Conservation (phyloP, 2,113 vertebrate species). For the Stomatorhinus ivindoensis region DNA sequence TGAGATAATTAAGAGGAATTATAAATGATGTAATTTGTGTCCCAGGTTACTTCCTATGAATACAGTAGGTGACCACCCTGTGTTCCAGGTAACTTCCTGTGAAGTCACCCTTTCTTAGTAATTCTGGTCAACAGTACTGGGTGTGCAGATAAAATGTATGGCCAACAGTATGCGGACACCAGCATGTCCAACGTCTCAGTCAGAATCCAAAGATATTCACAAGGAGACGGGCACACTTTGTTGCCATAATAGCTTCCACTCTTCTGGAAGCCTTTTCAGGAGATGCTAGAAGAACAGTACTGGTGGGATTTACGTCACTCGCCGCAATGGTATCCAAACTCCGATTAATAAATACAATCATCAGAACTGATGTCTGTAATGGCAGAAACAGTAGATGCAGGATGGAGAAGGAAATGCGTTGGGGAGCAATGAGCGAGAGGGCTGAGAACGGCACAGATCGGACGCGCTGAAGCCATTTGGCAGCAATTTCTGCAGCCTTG, state of each 20-base stretch:
- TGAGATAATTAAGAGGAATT: not conserved
- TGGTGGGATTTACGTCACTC: not conserved
- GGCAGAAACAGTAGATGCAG: not conserved
- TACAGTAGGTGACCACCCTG: too few species aligned
- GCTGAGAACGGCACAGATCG: not conserved
- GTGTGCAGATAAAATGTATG: not conserved
- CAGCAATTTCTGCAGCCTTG: not conserved
- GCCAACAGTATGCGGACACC: not conserved
- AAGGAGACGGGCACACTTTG: not conserved
- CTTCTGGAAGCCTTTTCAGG: not conserved
- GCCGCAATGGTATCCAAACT: not conserved
- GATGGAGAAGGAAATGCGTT: not conserved
- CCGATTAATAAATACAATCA: not conserved
- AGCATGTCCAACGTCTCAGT: not conserved
- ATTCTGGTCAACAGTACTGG: not conserved
- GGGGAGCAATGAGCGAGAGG: not conserved
- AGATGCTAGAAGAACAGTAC: not conserved
- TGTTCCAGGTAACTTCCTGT: too few species aligned
- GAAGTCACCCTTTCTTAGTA: not conserved
- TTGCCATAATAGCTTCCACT: not conserved
- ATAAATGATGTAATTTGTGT: not conserved
- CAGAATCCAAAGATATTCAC: not conserved
- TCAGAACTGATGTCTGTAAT: not conserved
- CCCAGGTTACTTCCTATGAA: too few species aligned
- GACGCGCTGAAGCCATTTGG: not conserved